Percentiles rank a stretch among this genome's conserved stretches.
phyloP scores from a whole-genome alignment of 2,888 invertebrate species.

The Sphecodes monilicornis region DNA sequence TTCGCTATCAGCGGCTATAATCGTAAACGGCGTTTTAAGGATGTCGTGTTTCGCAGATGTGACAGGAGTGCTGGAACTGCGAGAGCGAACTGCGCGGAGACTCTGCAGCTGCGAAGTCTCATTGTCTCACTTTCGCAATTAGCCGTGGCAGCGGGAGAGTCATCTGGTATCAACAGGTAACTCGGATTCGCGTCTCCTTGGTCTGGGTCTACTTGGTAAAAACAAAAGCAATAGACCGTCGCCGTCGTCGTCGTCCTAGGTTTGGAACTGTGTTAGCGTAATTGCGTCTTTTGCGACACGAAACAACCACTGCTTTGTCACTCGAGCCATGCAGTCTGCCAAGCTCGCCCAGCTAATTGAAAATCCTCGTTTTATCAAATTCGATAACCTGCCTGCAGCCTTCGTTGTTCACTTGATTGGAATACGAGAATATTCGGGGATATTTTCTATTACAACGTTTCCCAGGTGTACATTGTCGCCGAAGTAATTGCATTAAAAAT shows the following conservation, averaged over 20 bases:
- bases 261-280: slow-evolving; percentile 45
- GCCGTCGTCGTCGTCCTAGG: neutral
- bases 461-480: neutral
- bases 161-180: slow-evolving; percentile 68
- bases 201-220: slow-evolving; percentile 38
- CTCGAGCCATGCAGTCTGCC: slow-evolving; percentile 17
- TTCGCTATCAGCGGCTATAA: slow-evolving; percentile 56
- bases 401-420: neutral
- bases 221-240: slow-evolving; percentile 17
- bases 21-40: slow-evolving; percentile 63
- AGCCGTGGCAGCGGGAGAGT: slow-evolving; percentile 50
- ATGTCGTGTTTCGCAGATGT: slow-evolving; percentile 55
- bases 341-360: slow-evolving; percentile 46
- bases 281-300: slow-evolving; percentile 44
- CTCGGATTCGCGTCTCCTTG: slow-evolving; percentile 27
- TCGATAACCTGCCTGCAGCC: slow-evolving; percentile 15
- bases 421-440: neutral
- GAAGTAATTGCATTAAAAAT: neutral
- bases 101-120: slow-evolving; percentile 40
- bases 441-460: slow-evolving; percentile 3
- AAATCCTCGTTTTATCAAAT: slow-evolving; percentile 47
- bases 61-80: slow-evolving; percentile 51
- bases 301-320: slow-evolving; percentile 54
- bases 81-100: slow-evolving; percentile 24
- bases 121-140: slow-evolving; percentile 70